Conservation (phyloP, 2,113 vertebrate genomes). For the western clawed frog (Xenopus tropicalis) region DNA sequence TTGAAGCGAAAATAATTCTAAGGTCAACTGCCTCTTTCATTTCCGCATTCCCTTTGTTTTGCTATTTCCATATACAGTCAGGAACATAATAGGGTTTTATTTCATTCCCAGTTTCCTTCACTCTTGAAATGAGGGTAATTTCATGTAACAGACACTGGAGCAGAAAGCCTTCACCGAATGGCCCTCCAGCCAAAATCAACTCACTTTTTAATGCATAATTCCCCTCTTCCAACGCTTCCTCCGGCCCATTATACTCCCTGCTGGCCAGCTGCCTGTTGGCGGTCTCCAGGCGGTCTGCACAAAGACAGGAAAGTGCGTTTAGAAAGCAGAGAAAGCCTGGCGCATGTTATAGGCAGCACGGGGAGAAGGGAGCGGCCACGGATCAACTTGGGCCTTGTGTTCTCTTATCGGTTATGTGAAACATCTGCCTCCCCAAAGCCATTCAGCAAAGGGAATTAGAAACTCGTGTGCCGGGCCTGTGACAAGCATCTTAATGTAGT, state of each 20-base stretch:
- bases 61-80: too few relatives aligned
- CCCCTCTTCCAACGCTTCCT: conserved; percentile 64
- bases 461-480: neutral
- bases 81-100: too few relatives aligned
- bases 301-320: conserved; percentile 54
- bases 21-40: too few relatives aligned
- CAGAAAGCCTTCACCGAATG: too few relatives aligned
- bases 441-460: neutral
- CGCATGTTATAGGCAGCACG: neutral
- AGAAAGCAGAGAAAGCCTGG: neutral
- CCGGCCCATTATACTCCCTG: conserved; percentile 65
- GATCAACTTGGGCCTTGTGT: neutral
- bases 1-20: too few relatives aligned
- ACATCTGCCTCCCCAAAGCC: conserved; percentile 3
- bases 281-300: conserved; percentile 78
- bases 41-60: too few relatives aligned
- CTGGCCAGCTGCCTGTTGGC: conserved; percentile 78
- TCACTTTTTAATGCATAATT: conserved; percentile 72
- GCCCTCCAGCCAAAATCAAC: conserved; percentile 33
- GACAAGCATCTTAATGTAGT: too few relatives aligned
- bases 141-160: too few relatives aligned
- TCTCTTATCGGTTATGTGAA: neutral
- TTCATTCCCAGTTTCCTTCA: too few relatives aligned
- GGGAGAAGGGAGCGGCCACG: neutral
- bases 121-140: too few relatives aligned